These are phyloP conservation scores for Phrynocephalus forsythii DNA, from an alignment of 2,797 vertebrate species.

Conservation along the genomic window DNA sequence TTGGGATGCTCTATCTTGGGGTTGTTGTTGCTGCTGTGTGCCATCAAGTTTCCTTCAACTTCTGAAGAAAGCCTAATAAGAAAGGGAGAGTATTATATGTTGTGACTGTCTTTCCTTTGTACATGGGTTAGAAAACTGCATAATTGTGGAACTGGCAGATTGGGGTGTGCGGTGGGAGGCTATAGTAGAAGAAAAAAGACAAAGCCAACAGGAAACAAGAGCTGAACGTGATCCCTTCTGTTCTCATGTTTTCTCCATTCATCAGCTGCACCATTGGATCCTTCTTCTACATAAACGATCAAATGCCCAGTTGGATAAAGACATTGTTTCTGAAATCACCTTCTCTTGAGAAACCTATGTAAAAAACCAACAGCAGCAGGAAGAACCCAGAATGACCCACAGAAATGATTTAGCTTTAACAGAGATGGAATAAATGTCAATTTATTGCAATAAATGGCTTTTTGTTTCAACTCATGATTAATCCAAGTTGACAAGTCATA, in stretches of 20 bases:
- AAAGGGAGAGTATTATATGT: background rate
- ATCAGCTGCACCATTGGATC: background rate
- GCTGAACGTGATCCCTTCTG: no score
- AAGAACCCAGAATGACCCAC: background rate
- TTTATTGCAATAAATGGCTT: no score
- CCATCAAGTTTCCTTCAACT: background rate
- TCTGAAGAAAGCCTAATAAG: background rate
- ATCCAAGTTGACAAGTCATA: no score
- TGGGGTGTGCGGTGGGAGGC: background rate
- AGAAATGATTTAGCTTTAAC: no score
- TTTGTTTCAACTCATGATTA: no score
- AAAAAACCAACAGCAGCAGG: background rate
- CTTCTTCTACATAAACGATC: background rate
- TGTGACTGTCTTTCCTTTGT: background rate
- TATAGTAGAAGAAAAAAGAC: background rate
- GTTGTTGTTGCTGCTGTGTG: background rate
- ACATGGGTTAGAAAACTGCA: background rate
- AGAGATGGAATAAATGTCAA: no score
- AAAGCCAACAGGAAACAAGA: background rate
- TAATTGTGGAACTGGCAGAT: background rate
- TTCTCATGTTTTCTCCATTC: background rate
- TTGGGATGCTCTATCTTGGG: no score
- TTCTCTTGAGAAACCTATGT: background rate
- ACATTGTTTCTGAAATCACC: background rate
- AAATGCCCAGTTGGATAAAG: background rate